These are phyloP conservation scores for Tanaodytes sp. DNA, from an alignment of 2,888 invertebrate species.

Conservation along the genomic window DNA sequence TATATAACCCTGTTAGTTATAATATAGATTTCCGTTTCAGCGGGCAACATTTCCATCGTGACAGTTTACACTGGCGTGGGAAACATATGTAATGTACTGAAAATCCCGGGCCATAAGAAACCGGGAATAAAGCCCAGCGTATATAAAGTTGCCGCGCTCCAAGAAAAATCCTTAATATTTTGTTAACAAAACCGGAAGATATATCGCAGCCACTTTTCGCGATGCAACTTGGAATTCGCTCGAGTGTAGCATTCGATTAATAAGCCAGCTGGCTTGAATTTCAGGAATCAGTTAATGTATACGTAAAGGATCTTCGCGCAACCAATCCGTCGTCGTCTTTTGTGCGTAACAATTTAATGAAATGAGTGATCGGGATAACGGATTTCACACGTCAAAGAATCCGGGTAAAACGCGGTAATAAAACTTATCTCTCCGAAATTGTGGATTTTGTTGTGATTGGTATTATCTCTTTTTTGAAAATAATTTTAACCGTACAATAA, in stretches of 20 bases:
- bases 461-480: no score
- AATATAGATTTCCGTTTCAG: conserved; percentile 32
- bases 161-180: conserved; percentile 48
- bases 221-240: conserved; percentile 19
- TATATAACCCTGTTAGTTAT: conserved; percentile 28
- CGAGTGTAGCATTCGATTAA: conserved; percentile 17
- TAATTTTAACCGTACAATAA: no score
- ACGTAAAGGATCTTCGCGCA: no score
- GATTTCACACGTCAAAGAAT: no score
- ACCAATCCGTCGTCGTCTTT: no score
- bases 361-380: no score
- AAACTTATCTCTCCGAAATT: no score
- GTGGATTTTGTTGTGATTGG: no score
- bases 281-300: conserved; percentile 2
- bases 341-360: no score
- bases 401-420: no score
- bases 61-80: conserved; percentile 25
- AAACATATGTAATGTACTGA: conserved; percentile 30
- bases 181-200: conserved; percentile 38
- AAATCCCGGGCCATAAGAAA: conserved; percentile 21
- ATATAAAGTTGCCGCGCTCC: not conserved
- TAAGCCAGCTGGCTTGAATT: conserved; percentile 7
- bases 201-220: conserved; percentile 26
- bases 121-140: conserved; percentile 7
- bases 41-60: conserved; percentile 28